Evolutionary conservation across 2,797 vertebrate species (phyloP), one percentile per base, ranked within the genome.

Genomic region (Dendrocincla fuliginosa): DNA sequence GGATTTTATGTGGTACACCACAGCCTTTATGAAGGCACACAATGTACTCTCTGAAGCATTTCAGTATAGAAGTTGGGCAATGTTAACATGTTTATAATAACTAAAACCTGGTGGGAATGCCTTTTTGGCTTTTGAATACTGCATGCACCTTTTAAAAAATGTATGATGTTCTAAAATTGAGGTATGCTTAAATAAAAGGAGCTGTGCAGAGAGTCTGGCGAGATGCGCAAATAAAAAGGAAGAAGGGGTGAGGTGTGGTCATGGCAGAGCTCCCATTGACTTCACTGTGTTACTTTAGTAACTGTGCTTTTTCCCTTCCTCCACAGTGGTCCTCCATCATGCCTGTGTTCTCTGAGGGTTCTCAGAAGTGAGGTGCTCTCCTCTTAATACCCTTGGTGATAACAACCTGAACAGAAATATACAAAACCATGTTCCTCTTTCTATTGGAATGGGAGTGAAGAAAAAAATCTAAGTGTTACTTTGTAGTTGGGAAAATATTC

Each of bases 1-100:
- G 82, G 82, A 91, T 95, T 96, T 96, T 87, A 65, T 94, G 92
- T 95, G 94, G 94, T 95, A 74, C 87, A 79, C 95, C 95, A 87
- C 93, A 95, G 53, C 64, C 79, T 82, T 80, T 79, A 1, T 67
- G 82, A 84, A 95, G 89, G 89, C 79, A 95, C 94, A 81, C 55
- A 76, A 25, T 88, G 95, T 97, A 94, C 92, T 90, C 76, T 89
- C 67, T 60, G 53, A 92, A 94, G 69, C 44, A 83, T 32, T 81
- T 90, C 73, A 49, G 16, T 69, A 33, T 52, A 73, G 67, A 86
- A 92, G 37, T 67, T 93, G 74, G 80, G 89, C 70, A 90, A 77
- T 3, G 11, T 57, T 91, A 79, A 79, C 25, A 2, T 90, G 59
- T 90, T 90, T 94, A 24, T 96, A 93, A 82, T 79, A 60, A 63